Conservation (phyloP, 2,113 vertebrate genomes). For the Carlito syrichta region DNA sequence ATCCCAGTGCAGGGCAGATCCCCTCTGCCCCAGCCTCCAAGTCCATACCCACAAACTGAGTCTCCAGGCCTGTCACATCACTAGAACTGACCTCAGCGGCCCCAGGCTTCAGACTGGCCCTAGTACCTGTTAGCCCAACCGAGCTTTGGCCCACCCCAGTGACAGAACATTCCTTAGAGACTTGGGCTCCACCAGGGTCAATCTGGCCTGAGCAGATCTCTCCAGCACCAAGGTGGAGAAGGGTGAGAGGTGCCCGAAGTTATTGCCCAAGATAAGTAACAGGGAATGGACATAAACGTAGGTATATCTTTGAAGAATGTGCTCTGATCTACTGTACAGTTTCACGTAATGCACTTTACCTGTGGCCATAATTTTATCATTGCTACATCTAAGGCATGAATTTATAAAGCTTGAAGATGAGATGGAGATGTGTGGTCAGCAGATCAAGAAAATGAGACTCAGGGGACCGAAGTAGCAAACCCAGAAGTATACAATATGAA, state of each 20-base stretch:
- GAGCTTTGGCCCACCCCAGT: not conserved
- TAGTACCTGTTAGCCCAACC: not conserved
- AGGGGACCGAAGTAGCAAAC: not conserved
- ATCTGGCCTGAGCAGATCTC: not conserved
- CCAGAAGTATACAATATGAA: not conserved
- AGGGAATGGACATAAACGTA: not conserved
- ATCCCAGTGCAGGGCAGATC: fast-evolving
- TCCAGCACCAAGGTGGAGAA: too few species aligned
- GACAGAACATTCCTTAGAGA: not conserved
- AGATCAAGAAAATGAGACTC: not conserved
- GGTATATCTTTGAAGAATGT: not conserved
- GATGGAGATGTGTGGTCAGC: not conserved
- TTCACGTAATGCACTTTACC: not conserved
- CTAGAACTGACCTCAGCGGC: not conserved
- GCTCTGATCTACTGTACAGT: not conserved
- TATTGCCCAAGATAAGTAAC: not conserved
- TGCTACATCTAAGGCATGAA: not conserved
- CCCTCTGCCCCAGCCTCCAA: too few species aligned
- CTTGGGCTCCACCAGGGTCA: not conserved
- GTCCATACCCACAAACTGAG: fast-evolving
- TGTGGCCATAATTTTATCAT: not conserved
- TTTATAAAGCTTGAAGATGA: not conserved
- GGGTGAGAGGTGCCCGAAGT: not conserved
- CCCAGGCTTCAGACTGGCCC: not conserved
- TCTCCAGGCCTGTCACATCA: fast-evolving